These are phyloP conservation scores for Drosophila meridiana DNA, from an alignment of 2,888 invertebrate species.

Conservation along the genomic window DNA sequence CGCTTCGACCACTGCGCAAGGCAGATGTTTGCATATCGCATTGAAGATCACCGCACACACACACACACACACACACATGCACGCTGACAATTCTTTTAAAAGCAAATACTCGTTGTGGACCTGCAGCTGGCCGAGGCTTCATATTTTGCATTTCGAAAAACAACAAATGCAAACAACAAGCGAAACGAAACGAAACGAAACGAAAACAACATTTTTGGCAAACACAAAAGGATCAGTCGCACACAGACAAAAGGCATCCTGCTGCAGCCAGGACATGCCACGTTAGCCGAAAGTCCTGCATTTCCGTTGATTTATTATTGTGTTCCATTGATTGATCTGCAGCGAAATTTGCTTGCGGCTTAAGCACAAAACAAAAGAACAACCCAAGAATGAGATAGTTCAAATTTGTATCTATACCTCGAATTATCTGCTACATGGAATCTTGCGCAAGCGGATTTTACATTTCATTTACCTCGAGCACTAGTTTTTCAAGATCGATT, in stretches of 20 bases:
- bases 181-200: conserved; percentile 31
- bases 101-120: conserved; percentile 48
- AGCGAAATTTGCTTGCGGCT: conserved; percentile 68
- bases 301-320: conserved; percentile 63
- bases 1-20: conserved; percentile 12
- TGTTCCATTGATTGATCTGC: conserved; percentile 64
- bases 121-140: conserved; percentile 48
- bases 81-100: conserved; percentile 54
- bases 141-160: conserved; percentile 75
- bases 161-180: conserved; percentile 68
- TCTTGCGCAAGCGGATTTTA: conserved; percentile 58
- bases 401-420: conserved; percentile 17
- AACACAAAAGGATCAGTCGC: conserved; percentile 50
- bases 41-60: conserved; percentile 56
- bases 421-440: conserved; percentile 18
- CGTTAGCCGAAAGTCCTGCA: conserved; percentile 43
- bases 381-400: conserved; percentile 21
- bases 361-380: conserved; percentile 37
- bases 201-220: conserved; percentile 45
- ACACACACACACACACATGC: conserved; percentile 3
- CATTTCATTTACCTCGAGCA: conserved; percentile 58
- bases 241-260: conserved; percentile 47
- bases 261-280: conserved; percentile 49
- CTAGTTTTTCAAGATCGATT: conserved; percentile 50
- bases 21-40: conserved; percentile 78